Percentiles rank a stretch among this genome's conserved stretches.
phyloP scores from a whole-genome alignment of 2,113 vertebrate genomes.

The Pygoscelis antarcticus region DNA sequence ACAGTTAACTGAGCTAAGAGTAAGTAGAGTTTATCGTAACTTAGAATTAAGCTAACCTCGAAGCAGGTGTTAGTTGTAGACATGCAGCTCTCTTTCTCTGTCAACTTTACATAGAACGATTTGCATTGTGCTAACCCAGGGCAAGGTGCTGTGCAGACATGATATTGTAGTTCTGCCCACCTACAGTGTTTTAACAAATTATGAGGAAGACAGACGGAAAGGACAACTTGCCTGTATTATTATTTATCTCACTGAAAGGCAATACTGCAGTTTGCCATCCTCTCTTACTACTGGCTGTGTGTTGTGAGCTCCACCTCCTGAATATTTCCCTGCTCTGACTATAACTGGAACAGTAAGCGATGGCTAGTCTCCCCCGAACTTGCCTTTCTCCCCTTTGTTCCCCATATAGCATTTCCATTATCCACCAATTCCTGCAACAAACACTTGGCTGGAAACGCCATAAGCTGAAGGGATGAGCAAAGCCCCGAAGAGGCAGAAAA shows the following conservation, averaged over 20 bases:
- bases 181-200: neutral
- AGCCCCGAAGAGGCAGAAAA: neutral
- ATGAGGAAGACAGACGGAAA: neutral
- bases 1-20: neutral
- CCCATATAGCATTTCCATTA: neutral
- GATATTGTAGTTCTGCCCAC: neutral
- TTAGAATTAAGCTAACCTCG: neutral
- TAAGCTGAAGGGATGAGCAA: neutral
- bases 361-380: neutral
- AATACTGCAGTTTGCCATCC: neutral
- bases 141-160: neutral
- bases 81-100: neutral
- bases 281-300: neutral
- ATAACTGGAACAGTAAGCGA: neutral
- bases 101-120: neutral
- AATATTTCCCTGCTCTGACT: neutral
- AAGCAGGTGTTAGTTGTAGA: neutral
- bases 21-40: neutral
- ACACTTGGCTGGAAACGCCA: fast-evolving
- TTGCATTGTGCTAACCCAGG: neutral
- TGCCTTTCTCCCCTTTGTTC: neutral
- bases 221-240: neutral
- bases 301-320: neutral
- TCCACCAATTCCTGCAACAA: neutral
- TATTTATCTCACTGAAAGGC: neutral